phyloP scores from a whole-genome alignment of 2,888 invertebrate genomes.

The Thymelicus acteon region DNA sequence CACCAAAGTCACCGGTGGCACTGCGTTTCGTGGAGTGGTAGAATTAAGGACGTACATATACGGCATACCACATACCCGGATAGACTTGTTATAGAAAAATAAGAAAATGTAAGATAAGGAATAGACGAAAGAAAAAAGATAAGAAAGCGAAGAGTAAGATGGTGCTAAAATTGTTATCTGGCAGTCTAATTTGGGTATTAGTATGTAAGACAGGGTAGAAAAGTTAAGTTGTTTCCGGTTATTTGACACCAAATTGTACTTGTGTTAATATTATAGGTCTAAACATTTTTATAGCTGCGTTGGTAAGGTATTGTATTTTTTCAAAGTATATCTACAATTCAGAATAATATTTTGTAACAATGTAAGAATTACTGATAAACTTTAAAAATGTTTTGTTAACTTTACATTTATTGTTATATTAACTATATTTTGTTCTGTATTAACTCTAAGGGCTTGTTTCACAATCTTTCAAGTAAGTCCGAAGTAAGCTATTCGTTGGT shows the following conservation, averaged over 20 bases:
- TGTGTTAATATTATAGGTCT: constrained; percentile 2
- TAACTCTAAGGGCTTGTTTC: too few relatives aligned
- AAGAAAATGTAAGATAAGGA: too few relatives aligned
- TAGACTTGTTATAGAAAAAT: neutral
- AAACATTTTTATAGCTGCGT: neutral
- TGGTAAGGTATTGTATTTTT: neutral
- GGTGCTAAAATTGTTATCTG: too few relatives aligned
- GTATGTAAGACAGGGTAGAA: constrained; percentile 2
- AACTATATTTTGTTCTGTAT: neutral
- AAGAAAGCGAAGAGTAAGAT: too few relatives aligned
- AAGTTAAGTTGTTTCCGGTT: constrained; percentile 3
- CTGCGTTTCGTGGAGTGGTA: constrained; percentile 87
- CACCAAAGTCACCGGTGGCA: constrained; percentile 90
- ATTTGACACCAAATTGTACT: constrained; percentile 6
- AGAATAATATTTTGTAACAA: neutral
- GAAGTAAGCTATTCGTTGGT: too few relatives aligned
- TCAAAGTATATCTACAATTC: constrained; percentile 3
- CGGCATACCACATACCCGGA: constrained; percentile 1
- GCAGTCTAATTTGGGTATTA: neutral
- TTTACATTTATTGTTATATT: neutral
- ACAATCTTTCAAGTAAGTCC: too few relatives aligned
- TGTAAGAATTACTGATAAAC: neutral
- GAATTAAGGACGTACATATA: constrained; percentile 17
- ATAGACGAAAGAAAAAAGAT: too few relatives aligned
- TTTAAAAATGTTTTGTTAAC: neutral